Percentiles rank a stretch among this genome's conserved stretches.
These are phyloP conservation scores for Propithecus coquereli DNA, from an alignment of 2,113 vertebrate species.

Conservation along the genomic window DNA sequence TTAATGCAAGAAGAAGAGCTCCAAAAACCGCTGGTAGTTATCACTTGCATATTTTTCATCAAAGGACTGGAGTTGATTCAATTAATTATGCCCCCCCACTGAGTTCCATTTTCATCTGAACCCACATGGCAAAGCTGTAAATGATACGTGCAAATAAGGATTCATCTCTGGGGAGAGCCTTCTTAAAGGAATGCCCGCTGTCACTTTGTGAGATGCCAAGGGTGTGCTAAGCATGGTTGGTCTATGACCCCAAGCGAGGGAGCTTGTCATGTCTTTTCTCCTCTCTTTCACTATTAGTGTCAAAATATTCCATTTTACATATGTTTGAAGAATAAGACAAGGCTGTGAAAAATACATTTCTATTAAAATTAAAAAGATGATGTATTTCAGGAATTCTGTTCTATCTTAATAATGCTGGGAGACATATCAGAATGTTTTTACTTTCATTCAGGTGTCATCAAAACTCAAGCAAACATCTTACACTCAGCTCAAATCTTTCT, in stretches of 20 bases:
- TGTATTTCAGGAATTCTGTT: background rate
- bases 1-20: background rate
- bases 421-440: background rate
- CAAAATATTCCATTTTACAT: background rate
- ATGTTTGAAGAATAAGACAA: background rate
- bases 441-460: background rate
- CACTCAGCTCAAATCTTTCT: background rate
- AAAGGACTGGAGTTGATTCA: conserved; percentile 50
- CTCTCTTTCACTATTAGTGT: background rate
- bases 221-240: background rate
- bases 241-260: background rate
- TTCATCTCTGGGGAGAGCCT: background rate
- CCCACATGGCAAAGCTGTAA: conserved; percentile 53
- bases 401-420: background rate
- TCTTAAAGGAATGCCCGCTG: background rate
- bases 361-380: background rate
- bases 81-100: conserved; percentile 32
- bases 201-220: background rate
- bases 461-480: background rate
- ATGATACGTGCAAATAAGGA: conserved; percentile 60
- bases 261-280: background rate
- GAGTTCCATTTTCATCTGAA: conserved; percentile 58
- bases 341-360: background rate
- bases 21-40: background rate
- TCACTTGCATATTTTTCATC: conserved; percentile 1